phyloP scores from a whole-genome alignment of 2,888 invertebrate species.

The Tanypteryx hageni region DNA sequence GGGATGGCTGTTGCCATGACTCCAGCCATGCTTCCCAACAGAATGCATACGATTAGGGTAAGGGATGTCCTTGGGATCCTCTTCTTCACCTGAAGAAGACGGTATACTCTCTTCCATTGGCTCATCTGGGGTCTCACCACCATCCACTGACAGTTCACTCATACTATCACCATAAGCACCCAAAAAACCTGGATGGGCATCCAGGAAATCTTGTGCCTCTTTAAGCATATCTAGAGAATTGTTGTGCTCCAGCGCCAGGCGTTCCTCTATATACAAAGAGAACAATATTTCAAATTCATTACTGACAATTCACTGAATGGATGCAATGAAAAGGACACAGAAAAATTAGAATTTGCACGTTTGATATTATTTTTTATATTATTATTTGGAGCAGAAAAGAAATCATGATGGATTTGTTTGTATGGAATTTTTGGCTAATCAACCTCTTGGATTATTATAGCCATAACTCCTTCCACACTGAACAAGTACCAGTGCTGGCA shows the following conservation, averaged over 20 bases:
- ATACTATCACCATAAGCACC: conserved; percentile 67
- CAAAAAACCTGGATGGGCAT: conserved; percentile 73
- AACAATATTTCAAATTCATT: neutral
- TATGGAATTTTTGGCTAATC: no score
- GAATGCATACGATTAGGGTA: conserved; percentile 29
- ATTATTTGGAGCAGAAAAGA: no score
- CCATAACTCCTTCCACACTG: no score
- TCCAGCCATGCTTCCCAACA: conserved; percentile 42
- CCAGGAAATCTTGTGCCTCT: conserved; percentile 75
- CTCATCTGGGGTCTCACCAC: conserved; percentile 29
- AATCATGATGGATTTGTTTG: no score
- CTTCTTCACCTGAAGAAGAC: conserved; percentile 3
- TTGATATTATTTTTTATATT: no score
- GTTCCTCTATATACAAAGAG: conserved; percentile 71
- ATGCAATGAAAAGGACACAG: no score
- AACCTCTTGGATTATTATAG: no score
- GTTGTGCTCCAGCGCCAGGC: conserved; percentile 74
- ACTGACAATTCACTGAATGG: no score
- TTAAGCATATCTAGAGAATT: conserved; percentile 76
- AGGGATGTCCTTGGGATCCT: conserved; percentile 28
- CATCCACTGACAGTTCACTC: conserved; percentile 37
- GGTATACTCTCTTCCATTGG: neutral
- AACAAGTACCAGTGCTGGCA: no score
- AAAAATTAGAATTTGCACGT: no score
- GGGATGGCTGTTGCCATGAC: neutral